phyloP scores from a whole-genome alignment of 2,797 vertebrate genomes.

The Acanthornis magna region DNA sequence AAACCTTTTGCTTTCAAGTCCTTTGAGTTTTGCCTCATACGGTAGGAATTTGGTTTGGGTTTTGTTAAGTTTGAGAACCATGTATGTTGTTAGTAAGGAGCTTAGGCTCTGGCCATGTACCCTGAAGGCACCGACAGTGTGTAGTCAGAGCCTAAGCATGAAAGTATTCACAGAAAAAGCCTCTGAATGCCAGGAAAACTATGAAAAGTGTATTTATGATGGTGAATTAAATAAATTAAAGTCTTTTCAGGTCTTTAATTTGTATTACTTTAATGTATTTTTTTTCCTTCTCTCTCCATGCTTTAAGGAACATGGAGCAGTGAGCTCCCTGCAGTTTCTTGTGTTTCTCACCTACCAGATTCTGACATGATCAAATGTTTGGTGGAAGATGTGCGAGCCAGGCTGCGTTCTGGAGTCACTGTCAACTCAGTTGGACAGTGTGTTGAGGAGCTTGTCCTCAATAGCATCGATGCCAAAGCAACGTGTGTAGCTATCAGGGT shows the following conservation, averaged over 20 bases:
- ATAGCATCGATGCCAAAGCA: constrained; percentile 90
- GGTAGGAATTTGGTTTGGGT: neutral
- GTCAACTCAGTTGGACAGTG: constrained; percentile 89
- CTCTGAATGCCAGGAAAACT: neutral
- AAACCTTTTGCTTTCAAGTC: neutral
- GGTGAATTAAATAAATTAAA: neutral
- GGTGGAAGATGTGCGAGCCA: constrained; percentile 81
- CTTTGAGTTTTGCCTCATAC: rapidly evolving
- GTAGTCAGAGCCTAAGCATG: neutral
- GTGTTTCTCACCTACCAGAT: neutral
- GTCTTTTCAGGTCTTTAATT: neutral
- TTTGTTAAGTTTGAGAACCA: neutral
- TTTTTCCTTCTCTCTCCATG: neutral
- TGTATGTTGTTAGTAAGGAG: neutral
- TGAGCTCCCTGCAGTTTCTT: neutral
- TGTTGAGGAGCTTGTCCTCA: constrained; percentile 91
- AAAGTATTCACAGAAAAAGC: neutral
- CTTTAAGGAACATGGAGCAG: neutral
- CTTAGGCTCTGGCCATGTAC: neutral
- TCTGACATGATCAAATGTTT: constrained; percentile 86
- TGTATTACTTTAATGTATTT: neutral
- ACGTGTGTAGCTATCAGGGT: constrained; percentile 88
- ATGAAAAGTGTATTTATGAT: neutral
- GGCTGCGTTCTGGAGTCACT: constrained; percentile 87
- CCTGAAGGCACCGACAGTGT: neutral